Conservation (phyloP, 2,113 vertebrate species). For the Periophthalmus modestus region DNA sequence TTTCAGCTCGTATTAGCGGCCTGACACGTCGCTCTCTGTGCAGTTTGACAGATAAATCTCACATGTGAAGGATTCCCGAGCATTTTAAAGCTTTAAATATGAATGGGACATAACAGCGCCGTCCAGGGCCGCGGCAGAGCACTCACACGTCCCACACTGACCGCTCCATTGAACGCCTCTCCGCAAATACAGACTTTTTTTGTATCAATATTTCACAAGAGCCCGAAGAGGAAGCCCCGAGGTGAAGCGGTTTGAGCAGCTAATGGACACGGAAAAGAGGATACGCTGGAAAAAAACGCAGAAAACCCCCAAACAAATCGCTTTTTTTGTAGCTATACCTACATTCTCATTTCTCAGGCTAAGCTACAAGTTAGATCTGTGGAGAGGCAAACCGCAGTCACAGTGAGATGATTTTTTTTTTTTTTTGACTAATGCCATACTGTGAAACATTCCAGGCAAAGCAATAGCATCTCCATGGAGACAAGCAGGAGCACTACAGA, state of each 20-base stretch:
- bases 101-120: slow-evolving; percentile 76
- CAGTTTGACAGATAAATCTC: slow-evolving; percentile 56
- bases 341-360: no score
- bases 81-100: slow-evolving; percentile 79
- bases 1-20: slow-evolving; percentile 7
- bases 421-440: no score
- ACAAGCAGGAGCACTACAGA: no score
- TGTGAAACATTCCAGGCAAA: no score
- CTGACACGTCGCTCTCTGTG: slow-evolving; percentile 41
- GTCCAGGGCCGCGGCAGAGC: slow-evolving; percentile 62
- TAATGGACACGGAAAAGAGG: slow-evolving; percentile 91
- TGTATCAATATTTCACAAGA: slow-evolving; percentile 99
- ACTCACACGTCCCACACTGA: slow-evolving; percentile 70
- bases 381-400: no score
- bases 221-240: slow-evolving; percentile 92
- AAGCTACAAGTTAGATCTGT: no score
- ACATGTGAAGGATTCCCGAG: slow-evolving; percentile 64
- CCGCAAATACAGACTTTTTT: slow-evolving; percentile 74
- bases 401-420: no score
- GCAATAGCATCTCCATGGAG: no score
- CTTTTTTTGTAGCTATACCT: no score
- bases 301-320: no score
- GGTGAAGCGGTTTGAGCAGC: slow-evolving; percentile 89
- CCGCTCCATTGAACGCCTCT: slow-evolving; percentile 57
- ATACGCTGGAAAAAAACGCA: no score